Evolutionary conservation across 2,797 vertebrate species (phyloP), one percentile per base, ranked within the genome.

Genomic region (Peromyscus attwateri): DNA sequence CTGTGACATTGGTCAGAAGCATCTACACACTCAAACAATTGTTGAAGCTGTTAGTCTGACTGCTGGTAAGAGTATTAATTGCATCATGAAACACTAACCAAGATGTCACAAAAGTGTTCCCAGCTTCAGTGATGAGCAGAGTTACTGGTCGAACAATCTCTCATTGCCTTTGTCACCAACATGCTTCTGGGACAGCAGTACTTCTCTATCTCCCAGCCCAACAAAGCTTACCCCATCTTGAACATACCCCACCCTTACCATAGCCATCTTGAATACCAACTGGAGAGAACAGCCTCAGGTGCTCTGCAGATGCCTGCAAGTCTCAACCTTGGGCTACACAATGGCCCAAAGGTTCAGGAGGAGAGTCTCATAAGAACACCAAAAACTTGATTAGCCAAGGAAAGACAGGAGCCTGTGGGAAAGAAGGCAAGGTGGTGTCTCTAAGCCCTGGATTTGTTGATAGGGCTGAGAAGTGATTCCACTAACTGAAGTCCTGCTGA

Each of bases 1-100:
- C 81, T 46, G 0, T 31, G 57, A 57, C 23, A 31, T 71, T 95
- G 4, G 75, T 73, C 79, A 55, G 23, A 77, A 66, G 49, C 64
- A 27, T 71, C 92, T 89, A 92, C 68, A 89, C 96, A 95, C 97
- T 95, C 94, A 97, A 92, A 92, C 34, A 75, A 80, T 96, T 95
- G 2, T 17, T 87, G 82, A 97, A 76, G 79, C 49, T 77, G 66
- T 94, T 95, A 31, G 80, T 64, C 16, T 9, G 17, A 90, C 79
- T 83, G 43, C 90, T 95, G 96, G 57, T 87, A 52, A 83, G 10
- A 8, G 14, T 60, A 0, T 81, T 81, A 88, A 10, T 25, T 73
- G 87, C 87, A 55, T 93, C 89, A 70, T 85, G 76, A 16, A 89
- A 75, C 87, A 5, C 49, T 76, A 94, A 95, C 92, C 76, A 21